phyloP scores from a whole-genome alignment of 2,888 invertebrate species.

The Sericinus montela region DNA sequence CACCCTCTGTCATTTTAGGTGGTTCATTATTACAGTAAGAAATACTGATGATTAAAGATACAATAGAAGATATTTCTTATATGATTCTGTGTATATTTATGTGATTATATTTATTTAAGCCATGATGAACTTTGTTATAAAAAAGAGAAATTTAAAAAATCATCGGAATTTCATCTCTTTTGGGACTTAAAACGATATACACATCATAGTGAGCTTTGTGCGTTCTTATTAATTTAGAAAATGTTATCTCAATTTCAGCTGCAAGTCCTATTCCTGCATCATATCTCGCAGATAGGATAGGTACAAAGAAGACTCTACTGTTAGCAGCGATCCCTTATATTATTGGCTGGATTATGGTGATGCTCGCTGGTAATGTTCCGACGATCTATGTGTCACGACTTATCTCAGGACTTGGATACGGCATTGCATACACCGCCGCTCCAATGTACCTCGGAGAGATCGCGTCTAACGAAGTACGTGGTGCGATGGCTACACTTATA shows the following conservation, averaged over 20 bases:
- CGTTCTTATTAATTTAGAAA: too few relatives aligned
- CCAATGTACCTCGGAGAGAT: slow-evolving; percentile 82
- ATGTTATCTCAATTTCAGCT: slow-evolving; percentile 51
- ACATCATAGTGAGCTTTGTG: too few relatives aligned
- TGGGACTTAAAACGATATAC: too few relatives aligned
- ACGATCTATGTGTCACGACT: slow-evolving; percentile 79
- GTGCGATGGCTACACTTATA: slow-evolving; percentile 80
- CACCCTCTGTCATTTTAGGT: too few relatives aligned
- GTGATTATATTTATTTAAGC: too few relatives aligned
- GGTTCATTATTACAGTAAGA: too few relatives aligned
- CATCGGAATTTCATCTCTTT: too few relatives aligned
- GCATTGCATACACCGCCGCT: slow-evolving; percentile 79
- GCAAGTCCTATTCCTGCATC: slow-evolving; percentile 82
- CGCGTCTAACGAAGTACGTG: slow-evolving; percentile 78
- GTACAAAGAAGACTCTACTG: slow-evolving; percentile 81
- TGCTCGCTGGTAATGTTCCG: slow-evolving; percentile 76
- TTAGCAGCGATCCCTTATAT: slow-evolving; percentile 80
- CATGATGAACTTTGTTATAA: too few relatives aligned
- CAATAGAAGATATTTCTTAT: too few relatives aligned
- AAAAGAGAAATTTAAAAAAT: too few relatives aligned
- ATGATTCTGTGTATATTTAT: too few relatives aligned
- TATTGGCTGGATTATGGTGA: slow-evolving; percentile 82
- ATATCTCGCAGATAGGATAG: slow-evolving; percentile 81
- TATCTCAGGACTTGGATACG: slow-evolving; percentile 82
- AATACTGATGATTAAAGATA: too few relatives aligned